A percentile compares a stretch with the other conserved stretches of the same genome.
Conservation (phyloP, 2,888 invertebrate species). For the Melikaiella ostensackeni region DNA sequence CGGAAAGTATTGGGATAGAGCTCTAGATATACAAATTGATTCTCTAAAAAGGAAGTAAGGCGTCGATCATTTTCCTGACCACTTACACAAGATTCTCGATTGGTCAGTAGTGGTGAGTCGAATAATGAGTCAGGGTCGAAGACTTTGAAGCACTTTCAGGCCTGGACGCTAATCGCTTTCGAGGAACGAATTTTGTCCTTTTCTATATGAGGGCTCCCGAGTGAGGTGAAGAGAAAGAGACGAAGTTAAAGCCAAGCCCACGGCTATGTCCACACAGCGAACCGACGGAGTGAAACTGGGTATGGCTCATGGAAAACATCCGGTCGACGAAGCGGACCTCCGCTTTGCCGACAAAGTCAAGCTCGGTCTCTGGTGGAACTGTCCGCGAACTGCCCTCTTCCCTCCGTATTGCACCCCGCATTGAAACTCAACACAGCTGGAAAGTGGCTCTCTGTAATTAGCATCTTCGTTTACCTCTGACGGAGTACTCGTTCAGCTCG, state of each 20-base stretch:
- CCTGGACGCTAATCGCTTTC: conserved; percentile 7
- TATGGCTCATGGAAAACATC: conserved; percentile 50
- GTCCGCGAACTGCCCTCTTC: conserved; percentile 23
- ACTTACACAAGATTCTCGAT: not conserved
- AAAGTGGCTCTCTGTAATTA: conserved; percentile 36
- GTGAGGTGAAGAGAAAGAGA: not conserved
- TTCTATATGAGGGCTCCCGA: not conserved
- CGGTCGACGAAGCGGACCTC: conserved; percentile 45
- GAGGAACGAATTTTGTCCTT: conserved; percentile 6
- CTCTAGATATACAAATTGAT: not conserved
- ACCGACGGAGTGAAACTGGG: conserved; percentile 36
- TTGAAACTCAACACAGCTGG: conserved; percentile 37
- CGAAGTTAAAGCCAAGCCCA: conserved; percentile 18
- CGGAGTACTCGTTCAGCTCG: conserved; percentile 19
- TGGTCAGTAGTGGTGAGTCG: not conserved
- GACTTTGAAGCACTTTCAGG: not conserved
- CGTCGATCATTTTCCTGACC: conserved; percentile 2
- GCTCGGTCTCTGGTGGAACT: conserved; percentile 26
- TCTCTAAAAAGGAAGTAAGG: conserved; percentile 15
- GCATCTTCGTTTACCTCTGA: conserved; percentile 36
- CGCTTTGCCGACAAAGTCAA: conserved; percentile 46
- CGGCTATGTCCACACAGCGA: conserved; percentile 24
- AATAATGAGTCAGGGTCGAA: conserved; percentile 6
- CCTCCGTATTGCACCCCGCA: conserved; percentile 13
- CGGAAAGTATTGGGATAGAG: not conserved